Percentiles rank a stretch among this genome's conserved stretches.
These are phyloP conservation scores for Eumeta japonica DNA, from an alignment of 1,140 invertebrate genomes.

Conservation along the genomic window DNA sequence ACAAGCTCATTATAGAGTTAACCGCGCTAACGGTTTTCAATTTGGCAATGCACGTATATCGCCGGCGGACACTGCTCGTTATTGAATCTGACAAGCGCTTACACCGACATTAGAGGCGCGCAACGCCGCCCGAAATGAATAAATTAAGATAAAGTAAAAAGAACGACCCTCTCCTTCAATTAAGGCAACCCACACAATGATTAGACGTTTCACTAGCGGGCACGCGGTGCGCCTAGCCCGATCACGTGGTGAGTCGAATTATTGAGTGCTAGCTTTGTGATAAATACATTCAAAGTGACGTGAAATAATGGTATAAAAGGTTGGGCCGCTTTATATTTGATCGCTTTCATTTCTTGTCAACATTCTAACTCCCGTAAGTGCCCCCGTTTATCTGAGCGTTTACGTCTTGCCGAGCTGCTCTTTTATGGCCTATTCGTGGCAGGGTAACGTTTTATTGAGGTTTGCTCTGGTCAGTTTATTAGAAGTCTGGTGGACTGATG, in stretches of 20 bases:
- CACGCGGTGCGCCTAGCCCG: conserved; percentile 23
- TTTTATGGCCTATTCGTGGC: conserved; percentile 26
- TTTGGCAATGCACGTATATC: too few species aligned
- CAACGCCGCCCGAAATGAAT: conserved; percentile 36
- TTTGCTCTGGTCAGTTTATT: conserved; percentile 17
- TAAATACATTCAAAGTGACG: conserved; percentile 45
- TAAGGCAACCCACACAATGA: conserved; percentile 48
- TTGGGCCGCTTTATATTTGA: conserved; percentile 34
- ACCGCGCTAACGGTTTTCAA: too few species aligned
- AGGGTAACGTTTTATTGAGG: conserved; percentile 23
- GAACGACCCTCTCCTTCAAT: conserved; percentile 43
- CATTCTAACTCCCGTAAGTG: conserved; percentile 44
- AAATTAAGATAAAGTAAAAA: conserved; percentile 51
- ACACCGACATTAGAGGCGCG: conserved; percentile 44
- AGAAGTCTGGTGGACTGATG: too few species aligned
- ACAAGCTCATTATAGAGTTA: conserved; percentile 21
- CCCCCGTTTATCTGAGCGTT: conserved; percentile 39
- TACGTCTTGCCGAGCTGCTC: conserved; percentile 26
- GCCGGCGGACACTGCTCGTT: conserved; percentile 28
- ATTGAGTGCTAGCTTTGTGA: conserved; percentile 49
- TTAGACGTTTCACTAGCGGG: conserved; percentile 43
- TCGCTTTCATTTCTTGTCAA: conserved; percentile 39
- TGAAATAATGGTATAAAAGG: conserved; percentile 44
- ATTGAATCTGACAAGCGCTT: conserved; percentile 46
- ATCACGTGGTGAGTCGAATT: conserved; percentile 27